Percentiles rank a stretch among this genome's conserved stretches.
phyloP scores from a whole-genome alignment of 2,113 vertebrate genomes.

The Stomatorhinus ivindoensis region DNA sequence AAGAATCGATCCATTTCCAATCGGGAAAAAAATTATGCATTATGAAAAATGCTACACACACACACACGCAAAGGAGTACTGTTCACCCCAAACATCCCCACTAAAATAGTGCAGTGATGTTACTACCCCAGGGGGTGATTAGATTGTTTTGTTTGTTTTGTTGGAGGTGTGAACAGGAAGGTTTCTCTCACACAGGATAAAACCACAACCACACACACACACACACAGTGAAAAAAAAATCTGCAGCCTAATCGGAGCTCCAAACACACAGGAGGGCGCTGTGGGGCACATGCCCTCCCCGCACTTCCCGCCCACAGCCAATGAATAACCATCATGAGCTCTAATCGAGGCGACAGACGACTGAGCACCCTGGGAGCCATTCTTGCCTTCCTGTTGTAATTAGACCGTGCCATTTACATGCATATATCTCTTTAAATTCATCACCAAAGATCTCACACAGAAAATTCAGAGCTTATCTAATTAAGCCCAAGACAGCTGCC shows the following conservation, averaged over 20 bases:
- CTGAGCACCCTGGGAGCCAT: background rate
- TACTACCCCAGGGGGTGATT: background rate
- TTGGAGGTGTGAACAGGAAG: background rate
- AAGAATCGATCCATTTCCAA: background rate
- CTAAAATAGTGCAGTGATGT: background rate
- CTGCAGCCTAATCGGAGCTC: background rate
- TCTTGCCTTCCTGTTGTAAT: background rate
- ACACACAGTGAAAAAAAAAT: background rate
- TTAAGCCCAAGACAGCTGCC: background rate
- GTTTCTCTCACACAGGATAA: background rate
- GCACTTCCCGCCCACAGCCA: background rate
- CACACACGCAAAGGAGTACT: background rate
- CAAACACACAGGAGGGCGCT: background rate
- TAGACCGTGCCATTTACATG: background rate
- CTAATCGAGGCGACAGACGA: slow-evolving; percentile 11
- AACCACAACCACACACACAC: background rate
- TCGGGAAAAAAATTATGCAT: background rate
- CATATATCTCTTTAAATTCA: slow-evolving; percentile 11
- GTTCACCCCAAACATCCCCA: background rate
- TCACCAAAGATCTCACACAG: background rate
- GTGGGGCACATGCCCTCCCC: background rate
- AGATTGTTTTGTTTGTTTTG: background rate
- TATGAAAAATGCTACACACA: background rate
- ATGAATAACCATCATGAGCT: slow-evolving; percentile 18
- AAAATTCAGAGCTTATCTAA: slow-evolving; percentile 3